Conservation (phyloP, 1,140 invertebrate genomes). For the Melanaphis sacchari region DNA sequence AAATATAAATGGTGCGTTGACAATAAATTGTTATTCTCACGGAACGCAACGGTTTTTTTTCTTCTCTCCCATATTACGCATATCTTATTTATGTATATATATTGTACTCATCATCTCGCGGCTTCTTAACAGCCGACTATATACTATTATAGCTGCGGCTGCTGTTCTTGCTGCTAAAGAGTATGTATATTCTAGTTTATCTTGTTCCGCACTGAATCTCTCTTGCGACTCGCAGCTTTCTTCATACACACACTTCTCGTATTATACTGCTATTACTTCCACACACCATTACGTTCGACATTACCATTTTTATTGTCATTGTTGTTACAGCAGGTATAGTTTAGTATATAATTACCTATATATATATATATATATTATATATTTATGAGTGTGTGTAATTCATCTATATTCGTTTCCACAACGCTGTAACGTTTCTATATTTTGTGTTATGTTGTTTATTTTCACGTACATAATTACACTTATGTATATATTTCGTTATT, state of each 20-base stretch:
- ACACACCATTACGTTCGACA: background rate
- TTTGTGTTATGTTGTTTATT: too few species aligned
- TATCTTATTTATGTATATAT: background rate
- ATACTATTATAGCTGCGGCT: background rate
- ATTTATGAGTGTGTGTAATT: background rate
- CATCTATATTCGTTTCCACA: too few species aligned
- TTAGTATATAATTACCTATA: background rate
- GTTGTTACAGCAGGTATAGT: background rate
- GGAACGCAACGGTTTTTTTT: slow-evolving; percentile 21
- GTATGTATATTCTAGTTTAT: background rate
- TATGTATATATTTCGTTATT: too few species aligned
- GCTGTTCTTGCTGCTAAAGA: background rate
- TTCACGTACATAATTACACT: too few species aligned
- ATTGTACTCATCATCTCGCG: background rate
- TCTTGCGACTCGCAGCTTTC: background rate
- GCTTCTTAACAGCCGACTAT: background rate
- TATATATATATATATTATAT: background rate
- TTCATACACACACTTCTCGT: background rate
- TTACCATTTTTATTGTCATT: slow-evolving; percentile 29
- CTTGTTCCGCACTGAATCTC: slow-evolving; percentile 35
- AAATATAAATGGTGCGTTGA: slow-evolving; percentile 34
- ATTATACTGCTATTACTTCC: background rate
- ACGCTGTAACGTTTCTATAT: too few species aligned
- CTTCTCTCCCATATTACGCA: background rate
- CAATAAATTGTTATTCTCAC: slow-evolving; percentile 36